Base-by-base conservation (phyloP, 2,797 vertebrate species). In the Betta splendens region DNA sequence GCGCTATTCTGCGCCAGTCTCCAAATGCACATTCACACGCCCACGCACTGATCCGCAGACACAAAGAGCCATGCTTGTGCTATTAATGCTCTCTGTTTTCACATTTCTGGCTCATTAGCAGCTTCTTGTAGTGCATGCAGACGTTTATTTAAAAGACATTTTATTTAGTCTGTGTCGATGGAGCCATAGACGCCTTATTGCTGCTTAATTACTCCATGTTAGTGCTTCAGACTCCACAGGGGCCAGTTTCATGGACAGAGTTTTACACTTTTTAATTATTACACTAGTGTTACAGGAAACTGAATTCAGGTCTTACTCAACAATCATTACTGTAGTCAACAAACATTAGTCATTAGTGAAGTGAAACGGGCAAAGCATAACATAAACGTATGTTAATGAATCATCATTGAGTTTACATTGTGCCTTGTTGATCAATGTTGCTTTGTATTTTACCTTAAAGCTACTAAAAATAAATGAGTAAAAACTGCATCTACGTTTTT, bases 61-160 rank as follows among this genome's bases (percentile, higher is more conserved):
- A 81, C 54, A 33, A 13, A 57, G 77, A 77, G 66, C 79, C 58
- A 60, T 80, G 78, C 37, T 36, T 12, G 29, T 63, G 64, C 81
- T 79, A 86, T 81, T 85, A 81, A 79, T 73, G 75, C 51, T 72
- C 52, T 66, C 64, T 16, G 5, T 77, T 75, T 75, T 57, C 66
- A 61, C 60, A 51, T 59, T 57, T 71, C 54, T 36, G 17, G 33
- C 55, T 77, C 86, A 89, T 89, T 83, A 80, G 65, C 51, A 49
- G 64, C 76, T 59, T 78, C 72, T 45, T 36, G 62, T 50, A 42
- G 63, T 66, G 69, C 46, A 35, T 15, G 20, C 47, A 28, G 47
- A 57, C 21, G 13, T 42, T 59, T 80, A 40, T 76, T 79, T 63
- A 56, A 60, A 49, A 75, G 23, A 54, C 40, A 31, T 81, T 57